Evolutionary conservation across 2,888 invertebrate species (phyloP).

Genomic region (Auanema sp.): DNA sequence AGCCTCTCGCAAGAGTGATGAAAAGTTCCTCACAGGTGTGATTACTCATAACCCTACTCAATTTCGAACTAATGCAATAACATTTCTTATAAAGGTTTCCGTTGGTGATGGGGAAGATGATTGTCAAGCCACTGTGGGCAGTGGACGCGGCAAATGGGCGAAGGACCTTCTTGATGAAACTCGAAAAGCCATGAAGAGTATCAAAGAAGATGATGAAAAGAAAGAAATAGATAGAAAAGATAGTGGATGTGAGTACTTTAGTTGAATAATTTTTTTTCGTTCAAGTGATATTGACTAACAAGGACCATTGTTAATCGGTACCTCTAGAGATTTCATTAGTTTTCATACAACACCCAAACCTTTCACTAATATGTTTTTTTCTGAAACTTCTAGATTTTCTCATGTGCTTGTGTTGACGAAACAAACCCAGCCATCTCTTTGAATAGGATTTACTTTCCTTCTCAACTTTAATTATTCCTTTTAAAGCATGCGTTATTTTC

Average conservation of each 20-base stretch:
- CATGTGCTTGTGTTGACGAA: no score
- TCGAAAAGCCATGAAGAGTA: conserved; percentile 41
- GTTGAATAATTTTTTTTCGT: no score
- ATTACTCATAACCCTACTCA: conserved; percentile 6
- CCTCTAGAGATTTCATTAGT: no score
- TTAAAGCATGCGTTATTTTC: conserved; percentile 2
- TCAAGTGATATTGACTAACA: no score
- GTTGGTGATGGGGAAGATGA: conserved; percentile 34
- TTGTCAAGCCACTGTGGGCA: conserved; percentile 57
- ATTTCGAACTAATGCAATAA: conserved; percentile 5
- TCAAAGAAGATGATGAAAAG: conserved; percentile 33
- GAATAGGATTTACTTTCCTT: no score
- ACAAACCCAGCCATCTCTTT: no score
- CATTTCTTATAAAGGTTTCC: conserved; percentile 20
- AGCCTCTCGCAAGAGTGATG: conserved; percentile 17
- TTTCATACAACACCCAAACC: no score
- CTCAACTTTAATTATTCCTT: background rate
- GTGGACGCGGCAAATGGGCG: conserved; percentile 59
- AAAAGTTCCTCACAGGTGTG: conserved; percentile 41
- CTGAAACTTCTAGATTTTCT: no score
- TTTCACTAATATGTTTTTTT: no score
- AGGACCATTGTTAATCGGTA: no score
- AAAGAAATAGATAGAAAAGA: conserved; percentile 12
- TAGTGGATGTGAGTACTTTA: conserved; percentile 16
- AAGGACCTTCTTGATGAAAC: conserved; percentile 51